These are phyloP conservation scores for Columba guinea DNA, from an alignment of 2,797 vertebrate genomes.

Conservation along the genomic window DNA sequence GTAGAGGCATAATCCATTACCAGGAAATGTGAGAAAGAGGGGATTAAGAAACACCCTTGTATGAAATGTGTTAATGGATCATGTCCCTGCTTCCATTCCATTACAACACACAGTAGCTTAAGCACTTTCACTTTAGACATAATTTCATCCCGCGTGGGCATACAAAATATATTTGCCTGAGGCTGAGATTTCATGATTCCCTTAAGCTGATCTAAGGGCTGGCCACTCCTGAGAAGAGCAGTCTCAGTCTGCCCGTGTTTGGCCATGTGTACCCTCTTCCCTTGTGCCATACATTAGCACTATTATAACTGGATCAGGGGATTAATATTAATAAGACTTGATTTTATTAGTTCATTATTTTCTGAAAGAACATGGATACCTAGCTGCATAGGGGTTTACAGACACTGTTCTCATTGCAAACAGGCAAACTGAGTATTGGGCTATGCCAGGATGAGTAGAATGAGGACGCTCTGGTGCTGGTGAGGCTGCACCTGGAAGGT, in stretches of 20 bases:
- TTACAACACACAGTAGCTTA: neutral
- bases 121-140: neutral
- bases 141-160: neutral
- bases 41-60: neutral
- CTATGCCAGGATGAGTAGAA: neutral
- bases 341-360: neutral
- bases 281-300: neutral
- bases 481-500: neutral
- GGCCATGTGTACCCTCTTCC: accelerated
- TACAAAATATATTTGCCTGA: neutral
- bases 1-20: neutral
- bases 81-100: neutral
- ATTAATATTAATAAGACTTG: neutral
- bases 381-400: neutral
- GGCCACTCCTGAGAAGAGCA: neutral
- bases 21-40: neutral
- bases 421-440: accelerated
- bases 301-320: neutral
- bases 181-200: neutral
- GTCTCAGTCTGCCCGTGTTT: neutral
- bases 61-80: neutral
- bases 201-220: neutral
- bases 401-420: neutral
- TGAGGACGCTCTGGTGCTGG: neutral
- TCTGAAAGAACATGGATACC: neutral